Percentiles rank a stretch among this genome's conserved stretches.
Conservation (phyloP, 2,113 vertebrate genomes). For the Hipposideros armiger region DNA sequence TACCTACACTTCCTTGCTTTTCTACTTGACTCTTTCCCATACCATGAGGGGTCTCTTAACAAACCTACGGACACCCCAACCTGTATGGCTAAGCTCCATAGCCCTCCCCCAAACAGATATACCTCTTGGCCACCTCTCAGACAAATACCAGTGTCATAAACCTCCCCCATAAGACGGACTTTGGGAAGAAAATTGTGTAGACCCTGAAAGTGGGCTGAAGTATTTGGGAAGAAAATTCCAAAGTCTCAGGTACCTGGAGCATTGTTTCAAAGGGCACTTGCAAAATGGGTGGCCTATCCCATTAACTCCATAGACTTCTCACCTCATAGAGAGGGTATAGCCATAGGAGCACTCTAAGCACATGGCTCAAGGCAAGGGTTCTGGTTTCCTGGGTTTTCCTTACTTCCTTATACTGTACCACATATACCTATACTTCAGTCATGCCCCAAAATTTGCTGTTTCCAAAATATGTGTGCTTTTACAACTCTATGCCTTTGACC, state of each 20-base stretch:
- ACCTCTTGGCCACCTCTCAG: not conserved
- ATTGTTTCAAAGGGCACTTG: not conserved
- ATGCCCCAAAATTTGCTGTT: not conserved
- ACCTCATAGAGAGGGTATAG: not conserved
- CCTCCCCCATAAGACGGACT: not conserved
- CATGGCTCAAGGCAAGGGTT: not conserved
- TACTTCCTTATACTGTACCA: not conserved
- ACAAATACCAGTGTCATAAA: not conserved
- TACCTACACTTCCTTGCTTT: not conserved
- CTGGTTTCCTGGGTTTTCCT: not conserved
- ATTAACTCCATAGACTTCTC: not conserved
- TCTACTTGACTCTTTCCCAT: not conserved
- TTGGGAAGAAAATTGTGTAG: not conserved
- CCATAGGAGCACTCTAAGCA: not conserved
- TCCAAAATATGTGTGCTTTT: not conserved
- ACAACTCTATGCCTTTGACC: not conserved
- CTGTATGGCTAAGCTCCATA: not conserved
- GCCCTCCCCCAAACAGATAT: not conserved
- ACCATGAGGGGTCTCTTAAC: not conserved
- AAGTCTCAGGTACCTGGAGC: not conserved
- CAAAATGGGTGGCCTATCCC: not conserved
- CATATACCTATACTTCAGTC: not conserved
- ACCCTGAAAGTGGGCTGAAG: not conserved
- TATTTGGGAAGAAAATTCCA: constrained; percentile 20
- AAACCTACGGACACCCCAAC: not conserved